A percentile compares a stretch with the other conserved stretches of the same genome.
These are phyloP conservation scores for Busseola fusca DNA, from an alignment of 2,888 invertebrate genomes.

Conservation along the genomic window DNA sequence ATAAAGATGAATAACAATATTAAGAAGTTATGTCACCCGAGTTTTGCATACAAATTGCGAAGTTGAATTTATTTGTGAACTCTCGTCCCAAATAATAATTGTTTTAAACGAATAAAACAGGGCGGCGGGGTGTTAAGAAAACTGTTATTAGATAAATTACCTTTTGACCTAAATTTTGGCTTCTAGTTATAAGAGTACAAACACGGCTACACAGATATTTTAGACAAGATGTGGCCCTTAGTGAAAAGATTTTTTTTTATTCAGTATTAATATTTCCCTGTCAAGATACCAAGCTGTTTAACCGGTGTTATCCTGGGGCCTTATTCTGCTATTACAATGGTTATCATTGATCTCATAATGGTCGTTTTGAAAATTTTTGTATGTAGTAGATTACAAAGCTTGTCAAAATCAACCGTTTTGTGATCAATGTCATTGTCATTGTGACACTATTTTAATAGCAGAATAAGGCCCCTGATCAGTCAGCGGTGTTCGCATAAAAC, in stretches of 20 bases:
- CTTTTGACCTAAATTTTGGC: conserved; percentile 15
- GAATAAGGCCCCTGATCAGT: too few species aligned
- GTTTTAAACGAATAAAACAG: conserved; percentile 53
- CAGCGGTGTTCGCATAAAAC: background rate
- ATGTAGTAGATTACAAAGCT: too few species aligned
- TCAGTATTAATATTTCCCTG: background rate
- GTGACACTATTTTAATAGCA: too few species aligned
- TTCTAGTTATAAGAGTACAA: background rate
- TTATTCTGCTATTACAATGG: too few species aligned
- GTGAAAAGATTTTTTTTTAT: background rate
- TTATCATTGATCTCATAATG: too few species aligned
- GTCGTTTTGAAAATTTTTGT: too few species aligned
- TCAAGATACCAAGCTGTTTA: background rate
- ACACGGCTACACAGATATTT: background rate
- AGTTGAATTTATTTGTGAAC: conserved; percentile 59
- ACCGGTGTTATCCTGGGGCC: too few species aligned
- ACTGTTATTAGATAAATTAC: conserved; percentile 36
- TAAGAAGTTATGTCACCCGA: conserved; percentile 53
- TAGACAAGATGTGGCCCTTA: background rate
- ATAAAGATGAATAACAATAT: conserved; percentile 53
- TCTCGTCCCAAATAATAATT: conserved; percentile 51
- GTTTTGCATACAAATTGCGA: conserved; percentile 59
- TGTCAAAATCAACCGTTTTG: too few species aligned
- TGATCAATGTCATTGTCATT: too few species aligned
- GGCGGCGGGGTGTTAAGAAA: conserved; percentile 28